Percentiles rank a stretch among this genome's conserved stretches.
Evolutionary conservation across 2,888 invertebrate species (phyloP).

Genomic region (Pachycephus smyrnensis): DNA sequence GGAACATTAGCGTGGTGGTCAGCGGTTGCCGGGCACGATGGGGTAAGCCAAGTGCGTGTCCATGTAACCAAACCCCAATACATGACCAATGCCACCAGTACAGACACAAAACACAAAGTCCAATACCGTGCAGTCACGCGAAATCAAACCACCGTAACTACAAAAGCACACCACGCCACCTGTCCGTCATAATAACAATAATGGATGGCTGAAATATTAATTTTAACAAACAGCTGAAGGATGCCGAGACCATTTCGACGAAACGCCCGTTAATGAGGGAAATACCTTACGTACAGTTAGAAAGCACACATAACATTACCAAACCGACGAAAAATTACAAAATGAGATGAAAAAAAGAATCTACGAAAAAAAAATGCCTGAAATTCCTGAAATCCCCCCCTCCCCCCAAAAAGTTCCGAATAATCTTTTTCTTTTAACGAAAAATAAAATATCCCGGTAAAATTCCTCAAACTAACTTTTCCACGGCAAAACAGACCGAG

Average conservation of each 20-base stretch:
- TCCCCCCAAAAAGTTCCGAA: no score
- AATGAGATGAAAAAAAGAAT: no score
- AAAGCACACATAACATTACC: no score
- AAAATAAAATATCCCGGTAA: no score
- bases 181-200: constrained; percentile 49
- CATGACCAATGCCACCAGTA: no score
- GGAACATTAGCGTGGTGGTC: constrained; percentile 45
- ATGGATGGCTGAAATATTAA: constrained; percentile 51
- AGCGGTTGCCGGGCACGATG: constrained; percentile 31
- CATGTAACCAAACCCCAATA: not conserved
- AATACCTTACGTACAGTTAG: no score
- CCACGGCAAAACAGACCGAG: no score
- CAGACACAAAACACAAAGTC: constrained; percentile 5
- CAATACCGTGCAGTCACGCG: constrained; percentile 53
- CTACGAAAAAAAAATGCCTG: no score
- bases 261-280: not conserved
- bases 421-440: no score
- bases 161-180: constrained; percentile 44
- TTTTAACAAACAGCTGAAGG: constrained; percentile 45
- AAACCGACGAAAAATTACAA: no score
- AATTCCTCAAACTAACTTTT: no score
- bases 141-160: constrained; percentile 51
- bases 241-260: not conserved
- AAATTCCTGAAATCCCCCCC: no score
- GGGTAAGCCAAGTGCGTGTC: constrained; percentile 9